Evolutionary conservation across 1,140 invertebrate genomes (phyloP).

Genomic region (Cydia amplana): DNA sequence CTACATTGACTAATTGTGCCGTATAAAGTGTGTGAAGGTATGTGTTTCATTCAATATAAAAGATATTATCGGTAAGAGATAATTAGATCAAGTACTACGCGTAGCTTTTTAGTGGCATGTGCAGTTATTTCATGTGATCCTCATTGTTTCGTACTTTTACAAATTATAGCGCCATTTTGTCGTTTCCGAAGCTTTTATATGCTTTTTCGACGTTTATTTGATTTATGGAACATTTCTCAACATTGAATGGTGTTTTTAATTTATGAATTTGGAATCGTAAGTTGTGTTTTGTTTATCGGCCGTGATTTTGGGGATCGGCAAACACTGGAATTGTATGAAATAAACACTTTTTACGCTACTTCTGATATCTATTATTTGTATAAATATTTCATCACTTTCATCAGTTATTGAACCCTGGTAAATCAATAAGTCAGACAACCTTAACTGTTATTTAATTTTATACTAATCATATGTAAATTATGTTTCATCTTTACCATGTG

Average conservation of each 20-base stretch:
- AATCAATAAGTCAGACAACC: slow-evolving; percentile 24
- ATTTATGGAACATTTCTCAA: not conserved
- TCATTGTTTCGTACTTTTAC: slow-evolving; percentile 57
- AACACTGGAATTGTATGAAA: not conserved
- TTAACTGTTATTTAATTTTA: slow-evolving; percentile 26
- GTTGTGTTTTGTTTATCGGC: slow-evolving; percentile 32
- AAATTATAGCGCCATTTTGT: slow-evolving; percentile 61
- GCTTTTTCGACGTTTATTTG: slow-evolving; percentile 26
- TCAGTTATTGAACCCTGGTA: not conserved
- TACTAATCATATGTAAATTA: slow-evolving; percentile 27
- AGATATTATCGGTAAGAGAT: slow-evolving; percentile 35
- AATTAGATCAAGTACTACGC: slow-evolving; percentile 55
- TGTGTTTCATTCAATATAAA: slow-evolving; percentile 44
- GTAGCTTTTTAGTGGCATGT: slow-evolving; percentile 63
- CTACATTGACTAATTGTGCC: slow-evolving; percentile 36
- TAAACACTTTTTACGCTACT: not conserved
- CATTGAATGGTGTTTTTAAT: slow-evolving; percentile 20
- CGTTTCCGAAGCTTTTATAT: slow-evolving; percentile 15
- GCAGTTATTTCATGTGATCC: slow-evolving; percentile 61
- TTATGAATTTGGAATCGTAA: slow-evolving; percentile 37
- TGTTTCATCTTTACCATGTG: slow-evolving; percentile 10
- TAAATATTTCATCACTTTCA: not conserved
- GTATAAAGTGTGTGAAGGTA: slow-evolving; percentile 40
- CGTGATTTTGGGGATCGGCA: not conserved
- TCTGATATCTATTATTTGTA: not conserved